Evolutionary conservation across 2,888 invertebrate genomes (phyloP), one percentile per base, ranked within the genome.

Genomic region (Dimorphilus gyrociliatus): DNA sequence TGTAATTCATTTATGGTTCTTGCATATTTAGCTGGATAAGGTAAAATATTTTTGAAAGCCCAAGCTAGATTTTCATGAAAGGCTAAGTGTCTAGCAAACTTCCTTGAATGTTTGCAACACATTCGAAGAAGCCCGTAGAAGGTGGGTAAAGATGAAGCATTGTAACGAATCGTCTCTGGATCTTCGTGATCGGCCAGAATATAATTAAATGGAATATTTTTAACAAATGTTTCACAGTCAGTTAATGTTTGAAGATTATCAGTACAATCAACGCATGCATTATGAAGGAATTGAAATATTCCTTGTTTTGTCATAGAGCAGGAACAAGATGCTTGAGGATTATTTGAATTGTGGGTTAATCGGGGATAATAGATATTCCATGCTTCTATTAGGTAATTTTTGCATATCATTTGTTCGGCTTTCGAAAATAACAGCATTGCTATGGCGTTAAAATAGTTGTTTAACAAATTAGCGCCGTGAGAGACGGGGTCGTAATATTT

Each of bases 141-240:
- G 7, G 86, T 81, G 2, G 88, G 88, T 51, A 90, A 64, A 84
- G 86, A 88, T 15, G 79, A 76, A 39, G 86, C 75, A 66, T 90
- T 90, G 65, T 84, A 88, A 47, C 82, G 72, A 25, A 88, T 81
- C 39, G 88, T 85, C 55, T 90, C 88, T 51, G 86, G 82, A 63
- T 90, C 88, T 46, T 88, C 88, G 59, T 88, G 88, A 67, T 90
- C 88, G 42, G 88, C 88, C 85, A 88, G 68, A 61, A 88, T 88
- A 55, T 88, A 88, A 64, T 86, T 90, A 68, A 85, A 88, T 40
- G 85, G 86, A 62, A 90, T 85, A 62, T 90, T 85, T 63, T 86
- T 84, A 27, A 78, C 80, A 39, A 88, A 79, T 48, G 80, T 74
- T 24, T 77, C 75, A 63, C 85, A 85, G 53, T 78, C 75, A 34